phyloP scores from a whole-genome alignment of 1,140 invertebrate genomes.

The Micrasema minimum region DNA sequence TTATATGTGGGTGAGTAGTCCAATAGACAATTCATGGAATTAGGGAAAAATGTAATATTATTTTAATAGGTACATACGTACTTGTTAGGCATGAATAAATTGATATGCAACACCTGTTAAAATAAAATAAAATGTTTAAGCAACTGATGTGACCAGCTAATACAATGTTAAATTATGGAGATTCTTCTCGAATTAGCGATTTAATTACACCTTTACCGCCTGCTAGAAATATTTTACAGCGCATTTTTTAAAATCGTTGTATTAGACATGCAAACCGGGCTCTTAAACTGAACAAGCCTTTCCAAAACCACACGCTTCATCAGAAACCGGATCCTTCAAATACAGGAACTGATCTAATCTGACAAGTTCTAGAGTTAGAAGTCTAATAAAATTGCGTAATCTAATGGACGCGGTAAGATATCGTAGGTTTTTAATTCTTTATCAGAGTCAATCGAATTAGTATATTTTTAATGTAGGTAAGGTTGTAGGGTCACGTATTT shows the following conservation, averaged over 20 bases:
- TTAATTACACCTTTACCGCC: constrained; percentile 19
- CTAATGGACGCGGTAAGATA: too few relatives aligned
- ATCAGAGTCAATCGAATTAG: too few relatives aligned
- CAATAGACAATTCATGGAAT: too few relatives aligned
- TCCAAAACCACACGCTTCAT: constrained; percentile 1
- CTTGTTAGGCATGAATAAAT: constrained; percentile 3
- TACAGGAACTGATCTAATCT: not conserved
- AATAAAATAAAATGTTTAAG: constrained; percentile 22
- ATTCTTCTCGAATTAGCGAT: constrained; percentile 28
- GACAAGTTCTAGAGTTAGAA: too few relatives aligned
- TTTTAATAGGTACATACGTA: not conserved
- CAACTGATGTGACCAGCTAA: constrained; percentile 24
- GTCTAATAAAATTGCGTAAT: too few relatives aligned
- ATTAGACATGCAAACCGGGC: constrained; percentile 20
- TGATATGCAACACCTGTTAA: constrained; percentile 23
- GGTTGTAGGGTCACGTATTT: too few relatives aligned
- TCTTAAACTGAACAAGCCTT: constrained; percentile 12
- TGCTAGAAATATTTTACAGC: not conserved
- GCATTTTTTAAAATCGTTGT: constrained; percentile 12
- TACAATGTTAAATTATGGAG: constrained; percentile 32
- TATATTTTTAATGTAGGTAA: too few relatives aligned
- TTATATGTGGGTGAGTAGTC: too few relatives aligned
- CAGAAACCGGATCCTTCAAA: constrained; percentile 6
- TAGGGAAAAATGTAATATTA: not conserved
- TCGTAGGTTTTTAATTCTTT: too few relatives aligned